Conservation (phyloP, 2,113 vertebrate species). For the Hoplias malabaricus region DNA sequence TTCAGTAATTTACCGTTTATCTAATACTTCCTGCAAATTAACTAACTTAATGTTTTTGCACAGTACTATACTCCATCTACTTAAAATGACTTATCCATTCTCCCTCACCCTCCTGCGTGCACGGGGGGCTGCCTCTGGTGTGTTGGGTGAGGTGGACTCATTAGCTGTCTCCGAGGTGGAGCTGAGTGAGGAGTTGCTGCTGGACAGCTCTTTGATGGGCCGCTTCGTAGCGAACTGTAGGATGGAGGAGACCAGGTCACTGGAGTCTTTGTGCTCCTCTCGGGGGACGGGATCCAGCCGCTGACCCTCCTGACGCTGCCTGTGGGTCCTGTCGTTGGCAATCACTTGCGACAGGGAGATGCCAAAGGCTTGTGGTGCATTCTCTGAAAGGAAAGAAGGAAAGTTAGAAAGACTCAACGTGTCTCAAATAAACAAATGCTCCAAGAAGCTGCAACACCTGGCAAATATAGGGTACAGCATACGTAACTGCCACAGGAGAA, state of each 20-base stretch:
- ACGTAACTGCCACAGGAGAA: too few relatives aligned
- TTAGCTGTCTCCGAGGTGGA: slow-evolving; percentile 93
- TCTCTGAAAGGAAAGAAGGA: slow-evolving; percentile 76
- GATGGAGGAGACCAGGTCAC: slow-evolving; percentile 86
- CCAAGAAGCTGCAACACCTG: too few relatives aligned
- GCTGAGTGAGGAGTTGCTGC: slow-evolving; percentile 98
- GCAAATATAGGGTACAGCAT: too few relatives aligned
- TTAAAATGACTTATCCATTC: slow-evolving; percentile 85
- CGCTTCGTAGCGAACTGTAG: slow-evolving; percentile 85
- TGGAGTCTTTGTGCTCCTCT: slow-evolving; percentile 87
- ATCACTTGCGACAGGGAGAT: slow-evolving; percentile 95
- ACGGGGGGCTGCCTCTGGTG: slow-evolving; percentile 79
- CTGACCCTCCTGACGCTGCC: slow-evolving; percentile 89
- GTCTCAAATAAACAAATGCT: neutral
- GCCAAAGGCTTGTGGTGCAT: slow-evolving; percentile 88
- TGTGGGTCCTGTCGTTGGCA: slow-evolving; percentile 88
- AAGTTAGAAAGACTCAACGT: neutral
- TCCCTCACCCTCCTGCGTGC: slow-evolving; percentile 79
- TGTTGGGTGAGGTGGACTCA: slow-evolving; percentile 82
- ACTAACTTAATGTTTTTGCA: too few relatives aligned
- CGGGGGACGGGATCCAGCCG: slow-evolving; percentile 78
- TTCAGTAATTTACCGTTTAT: too few relatives aligned
- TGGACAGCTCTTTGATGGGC: slow-evolving; percentile 92
- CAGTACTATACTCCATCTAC: too few relatives aligned
- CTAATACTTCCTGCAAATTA: too few relatives aligned